Conservation (phyloP, 2,888 invertebrate genomes). For the Andrena haemorrhoa region DNA sequence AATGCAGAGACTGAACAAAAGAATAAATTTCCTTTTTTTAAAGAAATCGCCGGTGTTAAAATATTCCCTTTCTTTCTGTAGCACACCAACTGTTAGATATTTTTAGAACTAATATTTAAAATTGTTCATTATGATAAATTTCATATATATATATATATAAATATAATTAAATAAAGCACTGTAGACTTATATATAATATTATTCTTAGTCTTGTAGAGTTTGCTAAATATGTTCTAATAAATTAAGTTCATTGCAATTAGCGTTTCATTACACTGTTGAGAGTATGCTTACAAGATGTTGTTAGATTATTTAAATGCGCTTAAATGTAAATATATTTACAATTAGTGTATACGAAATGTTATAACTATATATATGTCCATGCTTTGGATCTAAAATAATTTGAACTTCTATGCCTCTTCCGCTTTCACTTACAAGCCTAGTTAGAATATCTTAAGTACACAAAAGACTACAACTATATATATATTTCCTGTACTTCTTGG, state of each 20-base stretch:
- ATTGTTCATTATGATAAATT: neutral
- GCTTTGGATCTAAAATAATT: slow-evolving; percentile 35
- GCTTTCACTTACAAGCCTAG: slow-evolving; percentile 23
- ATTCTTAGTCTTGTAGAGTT: neutral
- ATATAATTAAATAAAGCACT: neutral
- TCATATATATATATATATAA: neutral
- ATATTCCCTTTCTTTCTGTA: neutral
- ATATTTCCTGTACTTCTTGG: slow-evolving; percentile 3
- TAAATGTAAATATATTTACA: slow-evolving; percentile 43
- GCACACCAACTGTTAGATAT: neutral
- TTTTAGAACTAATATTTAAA: neutral
- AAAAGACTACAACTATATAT: slow-evolving; percentile 20
- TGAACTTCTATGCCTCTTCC: slow-evolving; percentile 8
- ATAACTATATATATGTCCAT: slow-evolving; percentile 16
- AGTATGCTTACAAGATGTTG: slow-evolving; percentile 4
- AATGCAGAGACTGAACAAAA: slow-evolving; percentile 63
- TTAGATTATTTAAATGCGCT: neutral
- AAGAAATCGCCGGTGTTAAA: slow-evolving; percentile 25
- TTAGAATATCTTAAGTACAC: slow-evolving; percentile 34
- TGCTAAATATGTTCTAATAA: slow-evolving; percentile 22
- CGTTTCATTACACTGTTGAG: slow-evolving; percentile 19
- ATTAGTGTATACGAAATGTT: slow-evolving; percentile 33
- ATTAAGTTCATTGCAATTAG: slow-evolving; percentile 15
- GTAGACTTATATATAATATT: slow-evolving; percentile 4
- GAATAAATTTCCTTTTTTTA: slow-evolving; percentile 51